phyloP scores from a whole-genome alignment of 2,797 vertebrate genomes.

The Macrochelys suwanniensis region DNA sequence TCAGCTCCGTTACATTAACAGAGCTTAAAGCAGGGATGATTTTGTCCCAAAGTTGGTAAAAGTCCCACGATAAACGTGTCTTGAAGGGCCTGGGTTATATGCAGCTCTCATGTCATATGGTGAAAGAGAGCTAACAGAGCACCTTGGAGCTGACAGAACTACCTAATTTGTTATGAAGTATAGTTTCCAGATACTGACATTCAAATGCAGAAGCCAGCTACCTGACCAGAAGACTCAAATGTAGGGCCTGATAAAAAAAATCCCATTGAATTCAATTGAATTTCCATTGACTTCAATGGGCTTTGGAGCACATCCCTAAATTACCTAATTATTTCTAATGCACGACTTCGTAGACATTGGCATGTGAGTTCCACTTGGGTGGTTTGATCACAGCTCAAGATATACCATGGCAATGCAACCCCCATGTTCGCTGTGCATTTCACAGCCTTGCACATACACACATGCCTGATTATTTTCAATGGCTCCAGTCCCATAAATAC shows the following conservation, averaged over 20 bases:
- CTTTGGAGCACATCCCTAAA: neutral
- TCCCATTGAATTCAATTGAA: no score
- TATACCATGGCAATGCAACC: neutral
- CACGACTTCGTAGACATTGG: neutral
- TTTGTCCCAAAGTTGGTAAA: neutral
- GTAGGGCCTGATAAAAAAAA: no score
- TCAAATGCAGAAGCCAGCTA: neutral
- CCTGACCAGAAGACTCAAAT: neutral
- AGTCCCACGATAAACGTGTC: neutral
- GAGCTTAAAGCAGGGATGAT: neutral
- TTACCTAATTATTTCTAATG: neutral
- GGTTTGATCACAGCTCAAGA: neutral
- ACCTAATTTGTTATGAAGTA: neutral
- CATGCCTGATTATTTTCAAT: neutral
- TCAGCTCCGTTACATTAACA: neutral
- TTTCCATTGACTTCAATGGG: no score
- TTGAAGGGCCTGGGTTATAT: neutral
- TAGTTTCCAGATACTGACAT: neutral
- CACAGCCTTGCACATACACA: neutral
- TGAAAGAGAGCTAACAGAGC: neutral
- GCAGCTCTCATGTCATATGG: neutral
- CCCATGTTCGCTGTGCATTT: neutral
- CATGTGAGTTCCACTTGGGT: neutral
- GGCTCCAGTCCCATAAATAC: neutral
- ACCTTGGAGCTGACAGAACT: neutral